Conservation (phyloP, 2,797 vertebrate genomes). For the Anas georgica region DNA sequence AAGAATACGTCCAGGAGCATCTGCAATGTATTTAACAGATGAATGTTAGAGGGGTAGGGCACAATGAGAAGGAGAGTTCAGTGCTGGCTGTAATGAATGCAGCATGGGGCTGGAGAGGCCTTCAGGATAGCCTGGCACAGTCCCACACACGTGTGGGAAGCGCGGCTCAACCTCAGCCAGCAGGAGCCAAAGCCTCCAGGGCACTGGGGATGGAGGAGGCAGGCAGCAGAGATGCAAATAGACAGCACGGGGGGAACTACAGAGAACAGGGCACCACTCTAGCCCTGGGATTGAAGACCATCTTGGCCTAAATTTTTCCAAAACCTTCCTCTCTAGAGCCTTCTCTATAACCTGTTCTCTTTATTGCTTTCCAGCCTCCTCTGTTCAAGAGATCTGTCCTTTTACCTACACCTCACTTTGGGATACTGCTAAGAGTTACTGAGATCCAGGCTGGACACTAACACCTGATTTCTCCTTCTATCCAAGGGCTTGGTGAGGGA, state of each 20-base stretch:
- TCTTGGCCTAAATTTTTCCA: neutral
- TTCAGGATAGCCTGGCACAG: neutral
- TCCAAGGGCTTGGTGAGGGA: neutral
- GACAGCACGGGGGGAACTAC: neutral
- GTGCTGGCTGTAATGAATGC: neutral
- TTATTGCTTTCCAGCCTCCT: accelerated
- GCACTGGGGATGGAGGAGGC: neutral
- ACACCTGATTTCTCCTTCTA: neutral
- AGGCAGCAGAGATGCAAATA: neutral
- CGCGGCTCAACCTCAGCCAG: neutral
- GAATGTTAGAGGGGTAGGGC: neutral
- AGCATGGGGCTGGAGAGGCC: neutral
- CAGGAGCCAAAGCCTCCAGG: neutral
- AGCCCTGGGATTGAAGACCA: neutral
- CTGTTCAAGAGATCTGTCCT: neutral
- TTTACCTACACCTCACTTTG: neutral
- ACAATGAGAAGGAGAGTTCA: neutral
- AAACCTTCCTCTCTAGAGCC: neutral
- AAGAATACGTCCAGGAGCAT: slow-evolving; percentile 14
- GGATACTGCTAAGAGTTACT: neutral
- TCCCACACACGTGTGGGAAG: accelerated
- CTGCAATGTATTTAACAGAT: neutral
- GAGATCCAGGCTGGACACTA: neutral
- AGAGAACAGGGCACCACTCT: neutral
- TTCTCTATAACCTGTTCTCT: neutral